Percentiles rank a stretch among this genome's conserved stretches.
Evolutionary conservation across 2,888 invertebrate species (phyloP).

Genomic region (Rotaria magnacalcarata): DNA sequence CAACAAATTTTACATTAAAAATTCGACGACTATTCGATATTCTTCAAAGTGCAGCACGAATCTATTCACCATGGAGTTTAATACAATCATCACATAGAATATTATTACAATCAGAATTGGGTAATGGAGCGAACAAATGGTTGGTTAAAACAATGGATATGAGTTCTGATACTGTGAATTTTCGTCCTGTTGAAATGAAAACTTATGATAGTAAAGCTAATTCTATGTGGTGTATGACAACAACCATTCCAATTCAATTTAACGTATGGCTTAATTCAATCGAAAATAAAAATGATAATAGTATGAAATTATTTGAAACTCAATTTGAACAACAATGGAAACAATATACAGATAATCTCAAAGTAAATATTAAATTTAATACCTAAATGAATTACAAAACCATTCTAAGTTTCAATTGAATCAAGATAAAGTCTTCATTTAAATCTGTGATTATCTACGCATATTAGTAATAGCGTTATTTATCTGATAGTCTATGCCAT

Average conservation of each 20-base stretch:
- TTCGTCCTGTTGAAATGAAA: slow-evolving; percentile 29
- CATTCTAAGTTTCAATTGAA: too few relatives aligned
- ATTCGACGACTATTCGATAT: slow-evolving; percentile 24
- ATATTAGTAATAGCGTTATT: too few relatives aligned
- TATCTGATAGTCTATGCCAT: too few relatives aligned
- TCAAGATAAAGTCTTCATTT: too few relatives aligned
- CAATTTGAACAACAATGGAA: slow-evolving; percentile 33
- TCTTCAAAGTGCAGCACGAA: neutral
- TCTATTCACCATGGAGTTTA: slow-evolving; percentile 20
- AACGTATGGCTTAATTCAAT: neutral
- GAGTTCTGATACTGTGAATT: neutral
- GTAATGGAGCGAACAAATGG: slow-evolving; percentile 25
- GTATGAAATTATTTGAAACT: neutral
- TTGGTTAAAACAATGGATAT: slow-evolving; percentile 22
- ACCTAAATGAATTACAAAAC: too few relatives aligned
- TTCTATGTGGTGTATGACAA: slow-evolving; percentile 1
- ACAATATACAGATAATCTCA: neutral
- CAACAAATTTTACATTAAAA: slow-evolving; percentile 6
- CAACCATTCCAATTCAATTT: neutral
- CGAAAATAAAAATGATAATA: neutral
- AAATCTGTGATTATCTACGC: too few relatives aligned
- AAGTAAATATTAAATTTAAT: neutral
- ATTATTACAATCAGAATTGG: neutral
- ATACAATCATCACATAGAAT: neutral
- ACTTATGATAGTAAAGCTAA: neutral